phyloP scores from a whole-genome alignment of 2,113 vertebrate species.

The Petromus typicus region DNA sequence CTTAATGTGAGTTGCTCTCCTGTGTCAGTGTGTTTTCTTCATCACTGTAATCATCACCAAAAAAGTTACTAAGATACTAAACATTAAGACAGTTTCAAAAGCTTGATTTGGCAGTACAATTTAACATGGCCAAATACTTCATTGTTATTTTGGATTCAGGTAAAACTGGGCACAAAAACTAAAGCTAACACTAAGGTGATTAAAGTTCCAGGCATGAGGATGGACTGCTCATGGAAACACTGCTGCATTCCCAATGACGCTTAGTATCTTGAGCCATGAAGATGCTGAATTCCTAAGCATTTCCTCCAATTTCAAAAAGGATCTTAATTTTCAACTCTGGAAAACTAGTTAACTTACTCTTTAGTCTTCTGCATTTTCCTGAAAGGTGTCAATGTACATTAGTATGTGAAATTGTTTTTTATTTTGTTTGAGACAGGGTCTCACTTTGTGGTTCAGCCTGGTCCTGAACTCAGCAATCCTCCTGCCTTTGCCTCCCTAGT shows the following conservation, averaged over 20 bases:
- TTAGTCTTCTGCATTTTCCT: constrained; percentile 2
- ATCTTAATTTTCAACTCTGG: not conserved
- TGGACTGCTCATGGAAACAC: constrained; percentile 33
- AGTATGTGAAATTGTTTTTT: constrained; percentile 30
- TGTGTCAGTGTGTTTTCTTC: not conserved
- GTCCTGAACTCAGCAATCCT: no score
- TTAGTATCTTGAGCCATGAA: not conserved
- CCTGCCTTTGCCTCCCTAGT: no score
- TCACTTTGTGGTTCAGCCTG: no score
- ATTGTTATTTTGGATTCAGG: constrained; percentile 31
- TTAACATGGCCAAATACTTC: constrained; percentile 19
- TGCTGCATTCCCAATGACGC: not conserved
- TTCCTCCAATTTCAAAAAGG: constrained; percentile 14
- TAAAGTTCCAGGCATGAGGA: not conserved
- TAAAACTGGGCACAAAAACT: constrained; percentile 36
- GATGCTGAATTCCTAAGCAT: not conserved
- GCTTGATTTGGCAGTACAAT: not conserved
- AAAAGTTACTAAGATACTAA: constrained; percentile 31
- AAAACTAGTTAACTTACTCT: constrained; percentile 36
- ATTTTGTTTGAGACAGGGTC: no score
- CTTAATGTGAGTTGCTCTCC: not conserved
- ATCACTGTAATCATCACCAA: not conserved
- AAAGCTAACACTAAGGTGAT: not conserved
- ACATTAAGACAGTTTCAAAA: not conserved
- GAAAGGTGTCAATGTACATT: not conserved